Evolutionary conservation across 1,140 invertebrate genomes (phyloP).

Genomic region (Drosophila pallidifrons): DNA sequence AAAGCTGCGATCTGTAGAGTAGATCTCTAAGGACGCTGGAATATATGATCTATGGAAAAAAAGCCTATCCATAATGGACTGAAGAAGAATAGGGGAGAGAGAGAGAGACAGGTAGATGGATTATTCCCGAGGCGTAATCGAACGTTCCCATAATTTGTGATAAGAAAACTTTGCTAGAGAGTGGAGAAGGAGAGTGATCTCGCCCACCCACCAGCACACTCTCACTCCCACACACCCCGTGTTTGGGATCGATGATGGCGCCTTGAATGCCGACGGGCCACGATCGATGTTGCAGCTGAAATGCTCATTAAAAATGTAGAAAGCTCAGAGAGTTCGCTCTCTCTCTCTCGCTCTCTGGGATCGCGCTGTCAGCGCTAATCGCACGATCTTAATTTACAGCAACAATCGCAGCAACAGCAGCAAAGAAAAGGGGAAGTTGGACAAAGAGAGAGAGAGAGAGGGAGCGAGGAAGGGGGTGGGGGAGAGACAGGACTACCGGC

Average conservation of each 20-base stretch:
- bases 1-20: neutral
- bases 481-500: slow-evolving; percentile 56
- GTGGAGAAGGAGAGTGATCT: slow-evolving; percentile 17
- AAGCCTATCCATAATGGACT: neutral
- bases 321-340: slow-evolving; percentile 55
- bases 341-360: slow-evolving; percentile 18
- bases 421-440: neutral
- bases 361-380: slow-evolving; percentile 73
- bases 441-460: too few species aligned
- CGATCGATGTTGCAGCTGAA: slow-evolving; percentile 72
- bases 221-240: slow-evolving; percentile 7
- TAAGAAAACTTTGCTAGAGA: slow-evolving; percentile 25
- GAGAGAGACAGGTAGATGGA: neutral
- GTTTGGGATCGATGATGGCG: slow-evolving; percentile 36
- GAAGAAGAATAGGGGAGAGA: too few species aligned
- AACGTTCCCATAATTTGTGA: slow-evolving; percentile 55
- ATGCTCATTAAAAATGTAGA: slow-evolving; percentile 82
- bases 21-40: neutral
- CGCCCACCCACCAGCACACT: slow-evolving; percentile 41
- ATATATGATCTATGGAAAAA: neutral
- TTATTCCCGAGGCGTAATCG: slow-evolving; percentile 12
- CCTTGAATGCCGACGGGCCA: slow-evolving; percentile 57
- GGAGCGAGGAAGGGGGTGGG: neutral
- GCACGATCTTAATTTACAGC: slow-evolving; percentile 83
- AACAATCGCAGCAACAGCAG: slow-evolving; percentile 39